A percentile compares a stretch with the other conserved stretches of the same genome.
Conservation (phyloP, 2,797 vertebrate genomes). For the Babyrousa celebensis region DNA sequence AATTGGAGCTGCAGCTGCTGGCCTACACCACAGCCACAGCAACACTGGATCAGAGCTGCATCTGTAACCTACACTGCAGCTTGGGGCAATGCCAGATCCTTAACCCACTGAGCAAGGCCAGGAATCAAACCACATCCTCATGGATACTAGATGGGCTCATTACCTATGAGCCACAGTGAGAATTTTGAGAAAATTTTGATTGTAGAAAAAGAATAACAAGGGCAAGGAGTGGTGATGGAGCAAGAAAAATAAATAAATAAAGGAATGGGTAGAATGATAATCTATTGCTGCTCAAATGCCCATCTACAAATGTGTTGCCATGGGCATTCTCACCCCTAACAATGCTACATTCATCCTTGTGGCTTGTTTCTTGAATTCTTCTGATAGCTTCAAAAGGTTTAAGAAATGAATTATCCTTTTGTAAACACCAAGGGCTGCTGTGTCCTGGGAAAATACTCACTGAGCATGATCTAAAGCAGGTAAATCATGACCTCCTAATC, state of each 20-base stretch:
- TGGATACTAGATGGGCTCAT: too few species aligned
- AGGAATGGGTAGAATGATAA: neutral
- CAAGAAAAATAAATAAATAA: neutral
- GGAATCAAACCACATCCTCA: too few species aligned
- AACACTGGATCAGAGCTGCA: too few species aligned
- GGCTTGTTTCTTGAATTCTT: conserved; percentile 1
- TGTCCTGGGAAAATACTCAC: conserved; percentile 42
- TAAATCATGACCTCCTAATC: neutral
- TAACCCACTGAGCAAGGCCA: too few species aligned
- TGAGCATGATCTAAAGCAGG: conserved; percentile 4
- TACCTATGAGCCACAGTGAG: too few species aligned
- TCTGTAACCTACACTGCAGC: too few species aligned
- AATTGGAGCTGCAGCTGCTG: too few species aligned
- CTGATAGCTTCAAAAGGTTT: conserved; percentile 50
- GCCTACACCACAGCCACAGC: too few species aligned
- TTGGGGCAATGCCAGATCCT: too few species aligned
- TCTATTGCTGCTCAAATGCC: neutral
- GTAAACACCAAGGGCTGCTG: conserved; percentile 50
- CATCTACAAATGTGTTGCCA: neutral
- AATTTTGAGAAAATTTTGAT: neutral
- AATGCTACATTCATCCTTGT: neutral
- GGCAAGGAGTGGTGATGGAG: neutral
- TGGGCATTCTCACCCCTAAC: neutral
- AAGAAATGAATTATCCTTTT: conserved; percentile 47
- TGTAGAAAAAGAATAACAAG: neutral